Evolutionary conservation across 2,888 invertebrate species (phyloP), one percentile per base, ranked within the genome.

Genomic region (Imbricaverruca yamaguchii): DNA sequence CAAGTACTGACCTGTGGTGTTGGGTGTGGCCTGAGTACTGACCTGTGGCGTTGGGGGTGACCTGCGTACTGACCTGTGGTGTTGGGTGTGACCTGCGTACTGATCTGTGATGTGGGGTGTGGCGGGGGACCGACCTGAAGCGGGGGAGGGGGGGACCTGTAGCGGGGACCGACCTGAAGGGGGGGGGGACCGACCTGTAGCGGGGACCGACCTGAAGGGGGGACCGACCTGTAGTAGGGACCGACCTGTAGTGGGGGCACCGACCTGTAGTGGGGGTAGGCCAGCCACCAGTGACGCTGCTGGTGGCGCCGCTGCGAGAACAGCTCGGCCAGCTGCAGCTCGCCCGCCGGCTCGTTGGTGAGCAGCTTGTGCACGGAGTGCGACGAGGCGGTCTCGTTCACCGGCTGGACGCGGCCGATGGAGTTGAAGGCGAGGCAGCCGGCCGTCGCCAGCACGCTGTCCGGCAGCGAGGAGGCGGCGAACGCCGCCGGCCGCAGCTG

Each of bases 291-390:
- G 21, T 87, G 85, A 53, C 87, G 86, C 78, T 87, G 85, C 0
- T 87, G 83, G 25, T 85, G 84, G 11, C 85, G 85, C 82, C 87
- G 86, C 55, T 87, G 84, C 55, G 84, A 83, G 85, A 92, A 91
- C 82, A 91, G 86, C 63, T 86, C 83, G 67, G 88, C 84, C 21
- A 91, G 82, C 83, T 89, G 85, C 15, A 86, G 84, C n/a, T 87
- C 85, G 6, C 87, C 85, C 18, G 91, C 85, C 39, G 87, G 86
- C 65, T 86, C 83, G 80, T 88, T 87, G 55, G 90, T 90, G 85
- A 92, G 92, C 56, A 91, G 86, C 86, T 91, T 91, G 88, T 89
- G 91, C 9, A 91, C 88, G 39, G 84, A 82, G 80, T 86, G 86
- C 1, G 85, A 83, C 13, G 55, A 83, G 80, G n/a, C 83, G 81